phyloP scores from a whole-genome alignment of 2,888 invertebrate genomes.

The Parapristionchus giblindavisi region DNA sequence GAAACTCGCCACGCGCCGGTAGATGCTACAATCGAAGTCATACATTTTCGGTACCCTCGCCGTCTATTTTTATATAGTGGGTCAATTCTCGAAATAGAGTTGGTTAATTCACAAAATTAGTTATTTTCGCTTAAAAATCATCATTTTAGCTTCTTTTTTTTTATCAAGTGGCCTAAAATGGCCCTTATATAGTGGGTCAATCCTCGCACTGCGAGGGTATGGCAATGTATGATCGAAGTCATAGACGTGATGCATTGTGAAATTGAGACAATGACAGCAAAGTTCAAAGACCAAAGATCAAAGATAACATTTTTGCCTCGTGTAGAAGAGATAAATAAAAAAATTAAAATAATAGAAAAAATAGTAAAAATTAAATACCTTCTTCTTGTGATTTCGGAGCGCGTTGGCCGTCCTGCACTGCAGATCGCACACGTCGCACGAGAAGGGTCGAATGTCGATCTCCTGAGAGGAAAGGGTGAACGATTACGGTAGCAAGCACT shows the following conservation, averaged over 20 bases:
- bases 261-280: too few relatives aligned
- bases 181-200: too few relatives aligned
- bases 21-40: conserved; percentile 17
- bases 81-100: not conserved
- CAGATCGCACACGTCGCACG: conserved; percentile 27
- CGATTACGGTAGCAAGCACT: not conserved
- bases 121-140: not conserved
- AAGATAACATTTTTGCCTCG: too few relatives aligned
- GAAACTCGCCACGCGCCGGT: conserved; percentile 26
- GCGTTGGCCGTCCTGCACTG: conserved; percentile 33
- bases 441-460: conserved; percentile 31
- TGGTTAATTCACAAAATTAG: not conserved
- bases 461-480: conserved; percentile 1
- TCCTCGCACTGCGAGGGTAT: too few relatives aligned
- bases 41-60: not conserved
- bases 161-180: not conserved
- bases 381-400: conserved; percentile 34
- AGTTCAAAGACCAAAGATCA: too few relatives aligned
- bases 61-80: not conserved
- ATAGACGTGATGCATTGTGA: too few relatives aligned
- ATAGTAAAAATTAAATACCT: not conserved
- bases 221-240: too few relatives aligned
- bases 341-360: too few relatives aligned
- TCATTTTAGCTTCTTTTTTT: not conserved
- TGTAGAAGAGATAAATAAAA: too few relatives aligned